These are phyloP conservation scores for Drosophila dives DNA, from an alignment of 2,888 invertebrate genomes.

Conservation along the genomic window DNA sequence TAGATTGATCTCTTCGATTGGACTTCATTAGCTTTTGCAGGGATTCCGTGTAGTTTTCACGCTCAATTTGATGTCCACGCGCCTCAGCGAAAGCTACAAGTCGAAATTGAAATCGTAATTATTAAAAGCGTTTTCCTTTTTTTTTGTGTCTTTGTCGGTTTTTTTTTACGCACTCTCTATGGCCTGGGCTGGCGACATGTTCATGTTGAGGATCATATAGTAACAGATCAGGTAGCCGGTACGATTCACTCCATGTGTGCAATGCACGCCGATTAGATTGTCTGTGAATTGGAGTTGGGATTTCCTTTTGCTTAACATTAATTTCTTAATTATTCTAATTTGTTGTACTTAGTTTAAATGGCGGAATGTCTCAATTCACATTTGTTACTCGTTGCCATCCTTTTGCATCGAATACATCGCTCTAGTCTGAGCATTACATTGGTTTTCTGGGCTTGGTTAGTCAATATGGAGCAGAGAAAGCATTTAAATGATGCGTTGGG, in stretches of 20 bases:
- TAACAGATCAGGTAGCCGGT: slow-evolving; percentile 92
- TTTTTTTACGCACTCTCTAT: slow-evolving; percentile 86
- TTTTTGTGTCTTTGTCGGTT: background rate
- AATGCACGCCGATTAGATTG: slow-evolving; percentile 91
- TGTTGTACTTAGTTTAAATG: background rate
- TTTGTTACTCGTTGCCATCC: background rate
- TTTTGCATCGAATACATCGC: background rate
- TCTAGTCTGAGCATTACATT: background rate
- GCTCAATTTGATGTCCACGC: slow-evolving; percentile 89
- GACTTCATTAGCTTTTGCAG: slow-evolving; percentile 28
- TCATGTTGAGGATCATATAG: slow-evolving; percentile 89
- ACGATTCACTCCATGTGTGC: slow-evolving; percentile 93
- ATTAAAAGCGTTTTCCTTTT: background rate
- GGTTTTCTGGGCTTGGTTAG: slow-evolving; percentile 2
- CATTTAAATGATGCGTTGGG: slow-evolving; percentile 17
- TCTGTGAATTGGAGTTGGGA: slow-evolving; percentile 86
- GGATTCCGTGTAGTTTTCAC: slow-evolving; percentile 86
- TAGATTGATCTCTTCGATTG: background rate
- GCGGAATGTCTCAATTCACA: background rate
- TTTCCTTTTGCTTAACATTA: background rate
- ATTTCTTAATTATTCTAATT: background rate
- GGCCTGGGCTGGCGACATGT: slow-evolving; percentile 86
- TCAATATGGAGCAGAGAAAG: slow-evolving; percentile 12
- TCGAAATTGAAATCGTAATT: slow-evolving; percentile 6
- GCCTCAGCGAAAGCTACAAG: slow-evolving; percentile 87